Conservation (phyloP, 2,797 vertebrate species). For the Sylvilagus floridanus region DNA sequence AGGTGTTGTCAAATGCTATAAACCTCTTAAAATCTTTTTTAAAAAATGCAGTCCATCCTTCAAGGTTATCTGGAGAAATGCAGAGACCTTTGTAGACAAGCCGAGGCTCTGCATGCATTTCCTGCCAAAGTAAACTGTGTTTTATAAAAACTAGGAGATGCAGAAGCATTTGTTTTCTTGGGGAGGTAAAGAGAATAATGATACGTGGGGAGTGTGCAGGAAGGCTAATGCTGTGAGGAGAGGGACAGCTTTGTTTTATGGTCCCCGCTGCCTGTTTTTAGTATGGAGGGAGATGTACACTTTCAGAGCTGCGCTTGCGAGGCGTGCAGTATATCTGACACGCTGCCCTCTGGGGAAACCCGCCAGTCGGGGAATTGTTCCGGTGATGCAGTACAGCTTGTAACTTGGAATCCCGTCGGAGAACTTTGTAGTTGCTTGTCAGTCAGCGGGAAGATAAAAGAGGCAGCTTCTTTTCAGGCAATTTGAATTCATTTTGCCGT, state of each 20-base stretch:
- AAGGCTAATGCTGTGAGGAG: slow-evolving; percentile 44
- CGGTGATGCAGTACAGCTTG: slow-evolving; percentile 50
- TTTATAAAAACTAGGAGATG: slow-evolving; percentile 41
- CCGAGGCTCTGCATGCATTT: not conserved
- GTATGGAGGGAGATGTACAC: slow-evolving; percentile 21
- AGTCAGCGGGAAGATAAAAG: slow-evolving; percentile 70
- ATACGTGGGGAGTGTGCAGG: not conserved
- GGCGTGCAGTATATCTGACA: slow-evolving; percentile 62
- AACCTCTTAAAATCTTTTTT: not conserved
- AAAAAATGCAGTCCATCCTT: not conserved
- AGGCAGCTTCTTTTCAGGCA: slow-evolving; percentile 60
- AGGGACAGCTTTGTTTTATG: slow-evolving; percentile 75
- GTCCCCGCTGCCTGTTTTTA: slow-evolving; percentile 58
- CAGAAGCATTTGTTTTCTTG: slow-evolving; percentile 53
- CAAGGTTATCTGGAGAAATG: slow-evolving; percentile 67
- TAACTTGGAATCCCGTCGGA: slow-evolving; percentile 66
- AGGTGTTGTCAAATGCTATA: not conserved
- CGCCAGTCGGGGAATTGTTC: slow-evolving; percentile 42
- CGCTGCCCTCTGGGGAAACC: slow-evolving; percentile 50
- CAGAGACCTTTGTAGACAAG: not conserved
- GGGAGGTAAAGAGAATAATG: slow-evolving; percentile 51
- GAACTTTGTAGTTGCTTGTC: slow-evolving; percentile 71
- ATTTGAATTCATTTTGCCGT: slow-evolving; percentile 70
- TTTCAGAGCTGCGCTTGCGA: not conserved
- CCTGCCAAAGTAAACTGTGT: slow-evolving; percentile 11